Evolutionary conservation across 1,140 invertebrate genomes (phyloP).

Genomic region (Anoplolepis gracilipes): DNA sequence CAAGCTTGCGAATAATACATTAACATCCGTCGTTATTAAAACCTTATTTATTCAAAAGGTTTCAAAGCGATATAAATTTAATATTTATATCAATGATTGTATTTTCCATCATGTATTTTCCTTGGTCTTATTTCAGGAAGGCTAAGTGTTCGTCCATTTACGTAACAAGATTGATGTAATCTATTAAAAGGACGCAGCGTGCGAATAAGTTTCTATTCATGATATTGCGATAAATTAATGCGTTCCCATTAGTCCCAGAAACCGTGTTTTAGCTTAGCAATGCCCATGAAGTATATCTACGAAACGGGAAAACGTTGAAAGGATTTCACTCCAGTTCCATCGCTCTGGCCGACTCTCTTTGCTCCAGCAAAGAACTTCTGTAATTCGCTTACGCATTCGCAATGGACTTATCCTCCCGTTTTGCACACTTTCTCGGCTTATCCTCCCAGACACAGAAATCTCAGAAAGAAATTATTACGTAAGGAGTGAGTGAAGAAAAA

Average conservation of each 20-base stretch:
- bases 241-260: constrained; percentile 44
- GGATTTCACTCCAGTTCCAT: constrained; percentile 49
- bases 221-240: constrained; percentile 55
- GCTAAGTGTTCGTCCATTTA: constrained; percentile 4
- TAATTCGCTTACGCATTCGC: constrained; percentile 82
- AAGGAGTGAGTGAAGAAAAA: background rate
- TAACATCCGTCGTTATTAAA: background rate
- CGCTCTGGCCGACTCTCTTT: constrained; percentile 35
- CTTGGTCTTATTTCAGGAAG: background rate
- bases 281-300: constrained; percentile 34
- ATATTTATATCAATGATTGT: constrained; percentile 4
- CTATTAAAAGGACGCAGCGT: constrained; percentile 10
- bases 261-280: constrained; percentile 34
- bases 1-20: background rate
- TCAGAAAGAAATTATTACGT: constrained; percentile 39
- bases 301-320: constrained; percentile 52
- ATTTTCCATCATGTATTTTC: background rate
- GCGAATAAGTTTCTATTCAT: constrained; percentile 29
- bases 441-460: constrained; percentile 41
- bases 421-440: constrained; percentile 33
- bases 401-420: constrained; percentile 71
- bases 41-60: background rate
- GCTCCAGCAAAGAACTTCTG: constrained; percentile 71
- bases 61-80: background rate
- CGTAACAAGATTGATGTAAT: constrained; percentile 30